Evolutionary conservation across 2,113 vertebrate genomes (phyloP), one percentile per base, ranked within the genome.

Genomic region (Neodon shergylaensis): DNA sequence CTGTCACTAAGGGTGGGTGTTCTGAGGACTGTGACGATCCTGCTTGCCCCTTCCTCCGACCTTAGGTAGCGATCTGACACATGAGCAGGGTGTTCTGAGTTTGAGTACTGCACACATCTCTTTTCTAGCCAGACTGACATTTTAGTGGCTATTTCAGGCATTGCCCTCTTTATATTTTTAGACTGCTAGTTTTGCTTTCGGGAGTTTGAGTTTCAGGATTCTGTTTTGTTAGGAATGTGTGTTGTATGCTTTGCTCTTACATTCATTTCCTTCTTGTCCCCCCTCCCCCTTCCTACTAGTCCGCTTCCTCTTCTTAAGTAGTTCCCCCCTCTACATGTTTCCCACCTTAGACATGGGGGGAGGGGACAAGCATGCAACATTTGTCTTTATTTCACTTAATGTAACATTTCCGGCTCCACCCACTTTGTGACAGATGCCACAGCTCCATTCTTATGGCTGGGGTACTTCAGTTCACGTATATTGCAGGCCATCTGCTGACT

Each of bases 31-130:
- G 1, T 14, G 36, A 44, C 3, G 19, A 31, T 66, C 36, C 74
- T 22, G 1, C 2, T 1, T 54, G 16, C 72, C 63, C 11, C 74
- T 10, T 12, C 22, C 6, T 5, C 47, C 3, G 24, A 19, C 7
- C 1, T 44, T 21, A 72, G 39, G 16, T 9, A 9, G 58, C 31
- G 6, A 5, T 68, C 36, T 77, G 61, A 39, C 19, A 24, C 8
- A 22, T 58, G 78, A 44, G 33, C n/a, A 93, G 39, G 73, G 4
- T 5, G 2, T 65, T 39, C 44, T 5, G 7, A 52, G 11, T 21
- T 39, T 74, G 24, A 36, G 13, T 13, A 49, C 26, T 26, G 63
- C 77, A 11, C 14, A 33, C 36, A 21, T 79, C n/a, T 94, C 47
- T 70, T 26, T 39, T 70, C 77, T 61, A 14, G 14, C 42, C 44